Evolutionary conservation across 2,888 invertebrate species (phyloP).

Genomic region (Drosophila rellima): DNA sequence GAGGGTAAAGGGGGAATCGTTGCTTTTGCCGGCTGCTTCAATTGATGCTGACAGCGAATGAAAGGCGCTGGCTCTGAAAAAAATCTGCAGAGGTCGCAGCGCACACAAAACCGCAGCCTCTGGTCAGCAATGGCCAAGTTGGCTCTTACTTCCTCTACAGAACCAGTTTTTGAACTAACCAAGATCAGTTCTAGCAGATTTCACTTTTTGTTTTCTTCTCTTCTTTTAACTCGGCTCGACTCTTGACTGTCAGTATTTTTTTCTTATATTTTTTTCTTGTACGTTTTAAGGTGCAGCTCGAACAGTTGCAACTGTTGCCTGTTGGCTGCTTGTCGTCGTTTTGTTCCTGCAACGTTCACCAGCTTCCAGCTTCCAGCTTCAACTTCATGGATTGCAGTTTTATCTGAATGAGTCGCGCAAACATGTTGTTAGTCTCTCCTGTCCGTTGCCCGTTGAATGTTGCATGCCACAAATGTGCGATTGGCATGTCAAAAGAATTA

Average conservation of each 20-base stretch:
- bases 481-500: slow-evolving; percentile 83
- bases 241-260: slow-evolving; percentile 57
- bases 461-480: slow-evolving; percentile 82
- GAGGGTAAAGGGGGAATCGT: neutral
- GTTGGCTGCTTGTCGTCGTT: slow-evolving; percentile 77
- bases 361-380: slow-evolving; percentile 44
- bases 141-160: slow-evolving; percentile 63
- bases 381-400: slow-evolving; percentile 61
- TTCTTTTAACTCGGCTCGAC: slow-evolving; percentile 31
- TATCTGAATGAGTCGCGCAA: slow-evolving; percentile 78
- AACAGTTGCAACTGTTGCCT: slow-evolving; percentile 79
- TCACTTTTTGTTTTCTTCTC: slow-evolving; percentile 69
- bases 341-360: slow-evolving; percentile 67
- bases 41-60: slow-evolving; percentile 82
- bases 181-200: slow-evolving; percentile 82
- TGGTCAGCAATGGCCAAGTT: slow-evolving; percentile 21
- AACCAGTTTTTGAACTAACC: slow-evolving; percentile 79
- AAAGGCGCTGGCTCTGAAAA: slow-evolving; percentile 59
- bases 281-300: slow-evolving; percentile 72
- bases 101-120: slow-evolving; percentile 33
- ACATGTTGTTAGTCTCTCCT: slow-evolving; percentile 66
- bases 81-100: slow-evolving; percentile 52
- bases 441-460: neutral
- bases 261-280: slow-evolving; percentile 30
- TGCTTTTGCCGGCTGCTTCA: slow-evolving; percentile 62